These are phyloP conservation scores for Parambassis ranga DNA, from an alignment of 2,797 vertebrate genomes.

Conservation along the genomic window DNA sequence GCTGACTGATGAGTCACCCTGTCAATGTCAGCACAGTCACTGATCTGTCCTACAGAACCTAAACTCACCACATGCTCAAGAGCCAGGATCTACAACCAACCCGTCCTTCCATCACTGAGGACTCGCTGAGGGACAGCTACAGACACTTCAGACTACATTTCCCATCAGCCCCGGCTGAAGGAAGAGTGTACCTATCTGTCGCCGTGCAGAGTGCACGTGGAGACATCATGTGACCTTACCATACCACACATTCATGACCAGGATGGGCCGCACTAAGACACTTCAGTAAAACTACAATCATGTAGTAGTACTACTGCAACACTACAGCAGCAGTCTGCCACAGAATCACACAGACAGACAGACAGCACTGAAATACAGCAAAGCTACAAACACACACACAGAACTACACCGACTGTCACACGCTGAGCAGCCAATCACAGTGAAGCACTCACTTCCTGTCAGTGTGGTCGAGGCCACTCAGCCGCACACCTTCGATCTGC, in stretches of 20 bases:
- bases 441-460: conserved; percentile 83
- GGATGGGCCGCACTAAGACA: neutral
- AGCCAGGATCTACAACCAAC: too few species aligned
- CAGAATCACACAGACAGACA: too few species aligned
- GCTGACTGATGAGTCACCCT: conserved; percentile 21
- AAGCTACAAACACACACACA: neutral
- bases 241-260: too few species aligned
- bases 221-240: conserved; percentile 78
- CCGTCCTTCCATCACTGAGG: neutral
- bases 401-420: too few species aligned
- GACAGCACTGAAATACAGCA: neutral
- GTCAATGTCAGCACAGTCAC: conserved; percentile 5
- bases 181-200: too few species aligned
- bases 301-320: neutral
- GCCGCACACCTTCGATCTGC: conserved; percentile 84
- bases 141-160: neutral
- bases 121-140: neutral
- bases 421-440: too few species aligned
- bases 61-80: neutral
- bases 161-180: neutral
- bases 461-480: conserved; percentile 92
- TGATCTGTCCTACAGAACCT: conserved; percentile 15
- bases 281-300: neutral
- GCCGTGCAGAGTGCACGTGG: neutral
- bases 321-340: neutral